Conservation (phyloP, 2,888 invertebrate genomes). For the Andricus curvator region DNA sequence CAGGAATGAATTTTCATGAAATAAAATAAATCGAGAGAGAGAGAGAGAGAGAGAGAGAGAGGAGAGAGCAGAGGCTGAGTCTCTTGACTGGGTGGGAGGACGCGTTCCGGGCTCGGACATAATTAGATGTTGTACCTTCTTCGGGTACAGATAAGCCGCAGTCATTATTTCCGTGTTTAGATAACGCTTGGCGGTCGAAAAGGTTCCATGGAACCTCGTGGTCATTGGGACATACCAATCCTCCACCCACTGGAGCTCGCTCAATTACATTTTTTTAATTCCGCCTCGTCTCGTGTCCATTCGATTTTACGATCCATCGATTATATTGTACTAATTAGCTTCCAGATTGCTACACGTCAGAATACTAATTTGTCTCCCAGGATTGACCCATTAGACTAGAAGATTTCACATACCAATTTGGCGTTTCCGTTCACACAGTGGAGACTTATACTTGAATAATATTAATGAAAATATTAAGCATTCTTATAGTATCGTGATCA, state of each 20-base stretch:
- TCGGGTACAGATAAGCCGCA: conserved; percentile 69
- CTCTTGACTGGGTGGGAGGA: conserved; percentile 51
- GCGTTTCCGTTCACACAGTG: not conserved
- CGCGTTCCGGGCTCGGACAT: conserved; percentile 63
- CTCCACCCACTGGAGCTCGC: conserved; percentile 53
- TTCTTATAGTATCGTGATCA: too few species aligned
- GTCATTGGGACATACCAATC: conserved; percentile 46
- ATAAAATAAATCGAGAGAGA: conserved; percentile 28
- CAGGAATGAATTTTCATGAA: conserved; percentile 31
- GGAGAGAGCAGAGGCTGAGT: not conserved
- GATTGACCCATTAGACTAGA: not conserved
- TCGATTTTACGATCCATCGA: conserved; percentile 34
- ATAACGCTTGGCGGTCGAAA: conserved; percentile 64
- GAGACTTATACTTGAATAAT: too few species aligned
- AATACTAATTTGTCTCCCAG: conserved; percentile 2
- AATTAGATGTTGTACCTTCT: conserved; percentile 75
- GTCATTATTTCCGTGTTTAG: conserved; percentile 78
- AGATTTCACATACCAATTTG: not conserved
- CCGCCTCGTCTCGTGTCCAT: conserved; percentile 31
- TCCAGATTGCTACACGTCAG: conserved; percentile 21
- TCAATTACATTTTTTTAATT: conserved; percentile 49
- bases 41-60: not conserved
- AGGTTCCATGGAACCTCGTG: conserved; percentile 48
- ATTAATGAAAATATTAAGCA: too few species aligned
- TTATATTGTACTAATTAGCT: conserved; percentile 36